These are phyloP conservation scores for Montipora efflorescens DNA, from an alignment of 64 coral and sea anemone genomes.

Conservation along the genomic window DNA sequence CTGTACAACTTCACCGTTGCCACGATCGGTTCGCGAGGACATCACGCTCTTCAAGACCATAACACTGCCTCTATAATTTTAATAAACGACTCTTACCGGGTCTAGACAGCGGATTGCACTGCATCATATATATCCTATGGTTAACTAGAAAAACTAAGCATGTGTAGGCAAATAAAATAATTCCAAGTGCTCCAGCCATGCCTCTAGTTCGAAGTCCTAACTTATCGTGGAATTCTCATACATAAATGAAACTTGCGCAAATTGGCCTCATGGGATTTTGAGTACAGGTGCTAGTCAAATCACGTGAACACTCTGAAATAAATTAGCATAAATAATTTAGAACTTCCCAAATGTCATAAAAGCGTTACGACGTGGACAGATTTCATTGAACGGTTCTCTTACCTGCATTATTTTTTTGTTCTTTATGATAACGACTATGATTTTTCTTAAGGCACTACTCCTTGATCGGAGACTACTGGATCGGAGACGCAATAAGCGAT, in stretches of 20 bases:
- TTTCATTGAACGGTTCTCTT: slow-evolving; percentile 18
- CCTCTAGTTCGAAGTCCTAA: slow-evolving; percentile 70
- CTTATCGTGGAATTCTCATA: slow-evolving; percentile 96
- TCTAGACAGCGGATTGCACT: slow-evolving; percentile 96
- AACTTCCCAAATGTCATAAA: background rate
- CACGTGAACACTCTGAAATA: slow-evolving; percentile 73
- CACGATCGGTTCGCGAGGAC: slow-evolving; percentile 61
- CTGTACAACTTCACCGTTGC: slow-evolving; percentile 63
- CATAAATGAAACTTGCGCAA: slow-evolving; percentile 86
- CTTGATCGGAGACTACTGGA: background rate
- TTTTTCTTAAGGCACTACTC: background rate
- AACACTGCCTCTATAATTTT: slow-evolving; percentile 36
- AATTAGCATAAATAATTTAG: slow-evolving; percentile 39
- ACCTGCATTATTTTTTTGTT: background rate
- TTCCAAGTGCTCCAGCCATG: slow-evolving; percentile 86
- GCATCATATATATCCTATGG: slow-evolving; percentile 99
- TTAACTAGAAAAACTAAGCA: slow-evolving; percentile 89
- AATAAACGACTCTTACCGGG: slow-evolving; percentile 81
- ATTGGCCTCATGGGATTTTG: slow-evolving; percentile 93
- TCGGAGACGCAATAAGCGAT: background rate
- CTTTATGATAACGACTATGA: background rate
- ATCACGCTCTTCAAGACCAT: slow-evolving; percentile 72
- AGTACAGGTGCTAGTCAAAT: slow-evolving; percentile 80
- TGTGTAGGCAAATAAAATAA: slow-evolving; percentile 93
- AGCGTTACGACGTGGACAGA: background rate